A percentile compares a stretch with the other conserved stretches of the same genome.
phyloP scores from a whole-genome alignment of 2,113 vertebrate species.

The Pantherophis guttatus region DNA sequence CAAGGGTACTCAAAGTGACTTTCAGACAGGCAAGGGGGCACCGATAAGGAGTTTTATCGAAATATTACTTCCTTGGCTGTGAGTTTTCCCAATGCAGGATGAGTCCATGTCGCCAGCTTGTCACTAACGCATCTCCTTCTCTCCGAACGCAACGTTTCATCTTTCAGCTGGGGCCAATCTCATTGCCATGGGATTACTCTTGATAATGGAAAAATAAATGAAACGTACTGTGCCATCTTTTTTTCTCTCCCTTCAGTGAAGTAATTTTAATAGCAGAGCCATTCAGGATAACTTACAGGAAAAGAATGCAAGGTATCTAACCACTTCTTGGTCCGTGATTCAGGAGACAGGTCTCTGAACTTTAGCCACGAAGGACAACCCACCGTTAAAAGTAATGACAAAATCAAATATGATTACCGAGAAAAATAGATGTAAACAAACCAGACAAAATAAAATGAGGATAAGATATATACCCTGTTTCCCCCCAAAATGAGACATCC shows the following conservation, averaged over 20 bases:
- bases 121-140: conserved; percentile 41
- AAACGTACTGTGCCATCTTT: not conserved
- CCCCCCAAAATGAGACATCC: too few relatives aligned
- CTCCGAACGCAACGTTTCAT: conserved; percentile 44
- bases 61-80: conserved; percentile 42
- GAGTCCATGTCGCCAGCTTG: conserved; percentile 28
- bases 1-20: conserved; percentile 39
- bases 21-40: conserved; percentile 24
- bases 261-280: not conserved
- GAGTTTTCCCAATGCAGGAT: conserved; percentile 9
- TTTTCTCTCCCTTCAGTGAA: not conserved
- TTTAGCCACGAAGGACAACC: not conserved
- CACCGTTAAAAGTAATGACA: not conserved
- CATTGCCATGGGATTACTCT: conserved; percentile 1
- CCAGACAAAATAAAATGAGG: not conserved
- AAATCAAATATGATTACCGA: not conserved
- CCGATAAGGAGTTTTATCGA: not conserved
- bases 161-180: conserved; percentile 37
- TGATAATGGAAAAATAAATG: not conserved
- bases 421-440: not conserved
- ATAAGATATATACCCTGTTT: not conserved
- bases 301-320: not conserved
- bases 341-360: not conserved
- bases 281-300: not conserved
- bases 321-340: not conserved